A percentile compares a stretch with the other conserved stretches of the same genome.
Evolutionary conservation across 37 sponge, comb jelly and placozoan species (phyloP).

Genomic region (Eunapius fragilis): DNA sequence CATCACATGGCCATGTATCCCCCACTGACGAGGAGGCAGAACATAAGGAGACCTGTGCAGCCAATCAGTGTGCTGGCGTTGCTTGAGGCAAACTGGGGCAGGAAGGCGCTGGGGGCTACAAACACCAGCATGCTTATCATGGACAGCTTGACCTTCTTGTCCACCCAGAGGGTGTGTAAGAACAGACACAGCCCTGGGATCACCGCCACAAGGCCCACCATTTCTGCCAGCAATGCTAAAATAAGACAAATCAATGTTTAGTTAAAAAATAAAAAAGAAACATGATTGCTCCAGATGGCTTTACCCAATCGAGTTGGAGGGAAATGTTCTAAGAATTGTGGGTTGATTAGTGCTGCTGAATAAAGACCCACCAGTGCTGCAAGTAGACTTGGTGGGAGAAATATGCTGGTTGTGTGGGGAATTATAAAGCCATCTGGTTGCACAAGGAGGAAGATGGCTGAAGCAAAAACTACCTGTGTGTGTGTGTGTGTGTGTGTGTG

Average conservation of each 20-base stretch:
- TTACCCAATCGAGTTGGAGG: background rate
- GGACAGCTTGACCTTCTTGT: constrained; percentile 3
- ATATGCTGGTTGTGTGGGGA: constrained; percentile 21
- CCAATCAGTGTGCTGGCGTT: constrained; percentile 28
- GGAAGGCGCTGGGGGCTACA: constrained; percentile 45
- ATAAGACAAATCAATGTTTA: background rate
- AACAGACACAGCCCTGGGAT: constrained; percentile 64
- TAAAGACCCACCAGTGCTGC: constrained; percentile 39
- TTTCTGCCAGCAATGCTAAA: constrained; percentile 42
- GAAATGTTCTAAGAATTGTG: background rate
- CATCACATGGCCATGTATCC: constrained; percentile 1
- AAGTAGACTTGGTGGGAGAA: constrained; percentile 60
- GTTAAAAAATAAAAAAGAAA: background rate
- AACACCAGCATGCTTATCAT: constrained; percentile 4
- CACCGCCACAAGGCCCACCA: constrained; percentile 36
- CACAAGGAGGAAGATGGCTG: constrained; percentile 53
- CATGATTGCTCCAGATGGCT: background rate
- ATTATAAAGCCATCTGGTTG: constrained; percentile 58
- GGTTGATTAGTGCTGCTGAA: background rate
- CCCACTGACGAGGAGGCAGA: constrained; percentile 37
- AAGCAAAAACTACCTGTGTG: constrained; percentile 35
- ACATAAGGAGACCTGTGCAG: constrained; percentile 37
- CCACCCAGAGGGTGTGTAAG: constrained; percentile 65
- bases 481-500: background rate
- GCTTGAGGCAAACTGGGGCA: constrained; percentile 36